phyloP scores from a whole-genome alignment of 2,888 invertebrate species.

The Hydroisotoma schaefferi region DNA sequence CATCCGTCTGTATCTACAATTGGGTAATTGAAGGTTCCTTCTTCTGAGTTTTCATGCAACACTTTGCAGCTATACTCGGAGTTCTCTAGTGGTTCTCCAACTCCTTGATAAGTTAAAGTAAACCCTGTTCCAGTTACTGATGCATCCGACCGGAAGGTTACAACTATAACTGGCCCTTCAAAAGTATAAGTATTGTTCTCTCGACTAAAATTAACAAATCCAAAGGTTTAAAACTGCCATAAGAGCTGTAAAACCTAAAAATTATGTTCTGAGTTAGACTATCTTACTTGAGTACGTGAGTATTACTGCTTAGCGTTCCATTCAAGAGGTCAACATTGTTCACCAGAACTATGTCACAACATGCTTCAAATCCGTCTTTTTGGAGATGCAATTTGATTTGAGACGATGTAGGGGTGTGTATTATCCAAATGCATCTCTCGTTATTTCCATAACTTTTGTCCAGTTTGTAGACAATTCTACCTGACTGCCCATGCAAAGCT shows the following conservation, averaged over 20 bases:
- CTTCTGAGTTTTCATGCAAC: not conserved
- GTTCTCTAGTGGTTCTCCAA: not conserved
- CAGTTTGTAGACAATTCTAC: constrained; percentile 22
- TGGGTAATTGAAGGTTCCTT: not conserved
- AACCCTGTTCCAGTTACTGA: constrained; percentile 5
- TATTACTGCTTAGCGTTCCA: constrained; percentile 20
- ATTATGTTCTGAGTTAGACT: too few species aligned
- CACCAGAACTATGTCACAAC: constrained; percentile 25
- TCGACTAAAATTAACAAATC: constrained; percentile 14
- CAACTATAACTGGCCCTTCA: constrained; percentile 11
- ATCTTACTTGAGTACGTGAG: constrained; percentile 14
- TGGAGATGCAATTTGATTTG: constrained; percentile 19
- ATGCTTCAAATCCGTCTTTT: constrained; percentile 29
- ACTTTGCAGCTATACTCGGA: not conserved
- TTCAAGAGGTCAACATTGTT: constrained; percentile 15
- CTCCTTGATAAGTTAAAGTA: not conserved
- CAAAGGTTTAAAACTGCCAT: not conserved
- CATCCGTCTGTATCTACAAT: not conserved
- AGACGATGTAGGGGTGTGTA: constrained; percentile 17
- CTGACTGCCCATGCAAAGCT: constrained; percentile 14
- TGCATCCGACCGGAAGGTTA: constrained; percentile 2
- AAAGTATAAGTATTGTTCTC: constrained; percentile 17
- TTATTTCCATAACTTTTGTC: constrained; percentile 12
- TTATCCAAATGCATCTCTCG: constrained; percentile 25
- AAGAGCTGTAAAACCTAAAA: not conserved